phyloP scores from a whole-genome alignment of 37 sponge, comb jelly and placozoan species.

The Beroe ovata region DNA sequence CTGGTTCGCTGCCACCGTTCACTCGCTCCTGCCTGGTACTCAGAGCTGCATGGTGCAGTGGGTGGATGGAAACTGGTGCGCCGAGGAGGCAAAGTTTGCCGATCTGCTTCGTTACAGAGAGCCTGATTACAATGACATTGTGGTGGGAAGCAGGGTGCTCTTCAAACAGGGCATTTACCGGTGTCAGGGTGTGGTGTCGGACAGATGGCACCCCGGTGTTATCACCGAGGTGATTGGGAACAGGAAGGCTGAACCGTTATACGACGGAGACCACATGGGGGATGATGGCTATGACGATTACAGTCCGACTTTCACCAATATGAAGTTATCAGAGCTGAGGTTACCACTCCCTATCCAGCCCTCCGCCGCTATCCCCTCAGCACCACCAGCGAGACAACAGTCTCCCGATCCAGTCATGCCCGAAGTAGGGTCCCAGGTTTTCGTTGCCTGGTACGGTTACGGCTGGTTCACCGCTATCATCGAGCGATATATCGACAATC shows the following conservation, averaged over 20 bases:
- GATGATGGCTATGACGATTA: background rate
- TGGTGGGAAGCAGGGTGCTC: slow-evolving; percentile 44
- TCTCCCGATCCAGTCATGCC: background rate
- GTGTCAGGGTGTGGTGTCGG: slow-evolving; percentile 1
- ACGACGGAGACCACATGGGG: slow-evolving; percentile 17
- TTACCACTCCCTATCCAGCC: background rate
- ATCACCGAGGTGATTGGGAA: background rate
- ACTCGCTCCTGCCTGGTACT: background rate
- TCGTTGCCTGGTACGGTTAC: slow-evolving; percentile 5
- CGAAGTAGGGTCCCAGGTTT: background rate
- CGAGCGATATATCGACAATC: background rate
- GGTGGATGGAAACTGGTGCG: slow-evolving; percentile 42
- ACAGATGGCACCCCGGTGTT: slow-evolving; percentile 33
- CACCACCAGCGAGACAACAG: background rate
- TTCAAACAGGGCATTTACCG: slow-evolving; percentile 48
- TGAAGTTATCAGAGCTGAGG: background rate
- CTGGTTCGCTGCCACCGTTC: slow-evolving; percentile 35
- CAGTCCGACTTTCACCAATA: background rate
- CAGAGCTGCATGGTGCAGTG: slow-evolving; percentile 56
- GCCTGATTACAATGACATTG: background rate
- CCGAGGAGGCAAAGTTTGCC: background rate
- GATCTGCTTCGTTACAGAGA: background rate
- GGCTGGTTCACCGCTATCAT: slow-evolving; percentile 61
- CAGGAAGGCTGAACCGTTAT: slow-evolving; percentile 1
- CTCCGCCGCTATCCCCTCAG: background rate